These are phyloP conservation scores for Drosophila melanogaster DNA, from an alignment of 1,140 invertebrate genomes.

Conservation along the genomic window Release_6_plus_ISO1_MT NC_004354.4:16808501-16809000, in stretches of 20 bases:
- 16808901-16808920: conserved; percentile 45
- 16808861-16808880: conserved; percentile 1
- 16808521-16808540: too few species aligned
- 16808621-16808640: neutral
- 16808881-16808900: neutral
- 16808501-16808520: too few species aligned
- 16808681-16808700: conserved; percentile 50
- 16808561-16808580: too few species aligned
- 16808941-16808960: conserved; percentile 72
- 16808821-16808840: neutral
- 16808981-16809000: conserved; percentile 42
- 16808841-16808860: neutral
- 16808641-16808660: conserved; percentile 20
- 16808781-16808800: too few species aligned
- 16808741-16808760: conserved; percentile 15
- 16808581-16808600: too few species aligned
- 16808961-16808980: conserved; percentile 70
- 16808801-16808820: too few species aligned
- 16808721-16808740: conserved; percentile 35
- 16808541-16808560: too few species aligned
- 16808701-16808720: conserved; percentile 35
- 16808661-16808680: conserved; percentile 35
- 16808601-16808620: neutral
- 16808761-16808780: conserved; percentile 7
- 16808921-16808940: conserved; percentile 43